These are phyloP conservation scores for Oreochromis mossambicus DNA, from an alignment of 2,797 vertebrate genomes.

Conservation along the genomic window DNA sequence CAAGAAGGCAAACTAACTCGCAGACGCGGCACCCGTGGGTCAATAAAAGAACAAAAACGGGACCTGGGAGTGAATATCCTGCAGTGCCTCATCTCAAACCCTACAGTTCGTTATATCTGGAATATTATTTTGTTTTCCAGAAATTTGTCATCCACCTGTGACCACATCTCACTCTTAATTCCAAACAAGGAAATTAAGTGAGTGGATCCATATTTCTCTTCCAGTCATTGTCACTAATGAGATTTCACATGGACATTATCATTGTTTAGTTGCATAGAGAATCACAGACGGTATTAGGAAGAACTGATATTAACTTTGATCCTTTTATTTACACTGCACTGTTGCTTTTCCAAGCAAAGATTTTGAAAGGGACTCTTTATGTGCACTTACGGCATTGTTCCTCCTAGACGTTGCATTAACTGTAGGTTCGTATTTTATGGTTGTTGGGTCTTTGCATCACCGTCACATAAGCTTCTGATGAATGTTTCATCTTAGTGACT, in stretches of 20 bases:
- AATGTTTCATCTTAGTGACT: neutral
- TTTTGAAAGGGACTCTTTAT: conserved; percentile 5
- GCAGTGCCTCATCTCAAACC: conserved; percentile 27
- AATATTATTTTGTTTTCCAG: conserved; percentile 6
- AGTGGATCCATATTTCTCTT: neutral
- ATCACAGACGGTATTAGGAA: neutral
- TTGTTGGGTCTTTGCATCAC: neutral
- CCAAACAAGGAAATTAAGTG: neutral
- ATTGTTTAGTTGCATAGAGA: conserved; percentile 7
- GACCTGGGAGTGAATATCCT: neutral
- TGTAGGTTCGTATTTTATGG: conserved; percentile 14
- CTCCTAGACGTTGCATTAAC: conserved; percentile 24
- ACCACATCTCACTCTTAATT: neutral
- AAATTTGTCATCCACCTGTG: conserved; percentile 3
- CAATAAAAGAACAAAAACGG: neutral
- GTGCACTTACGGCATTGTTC: neutral
- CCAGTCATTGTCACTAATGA: conserved; percentile 3
- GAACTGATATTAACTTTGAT: neutral
- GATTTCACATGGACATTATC: neutral
- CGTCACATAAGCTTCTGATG: neutral
- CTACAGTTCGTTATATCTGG: neutral
- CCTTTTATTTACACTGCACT: neutral
- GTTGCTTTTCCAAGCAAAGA: neutral
- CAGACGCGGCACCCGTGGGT: neutral
- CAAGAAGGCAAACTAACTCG: conserved; percentile 52